These are phyloP conservation scores for Zaprionus capensis DNA, from an alignment of 1,140 invertebrate species.

Conservation along the genomic window DNA sequence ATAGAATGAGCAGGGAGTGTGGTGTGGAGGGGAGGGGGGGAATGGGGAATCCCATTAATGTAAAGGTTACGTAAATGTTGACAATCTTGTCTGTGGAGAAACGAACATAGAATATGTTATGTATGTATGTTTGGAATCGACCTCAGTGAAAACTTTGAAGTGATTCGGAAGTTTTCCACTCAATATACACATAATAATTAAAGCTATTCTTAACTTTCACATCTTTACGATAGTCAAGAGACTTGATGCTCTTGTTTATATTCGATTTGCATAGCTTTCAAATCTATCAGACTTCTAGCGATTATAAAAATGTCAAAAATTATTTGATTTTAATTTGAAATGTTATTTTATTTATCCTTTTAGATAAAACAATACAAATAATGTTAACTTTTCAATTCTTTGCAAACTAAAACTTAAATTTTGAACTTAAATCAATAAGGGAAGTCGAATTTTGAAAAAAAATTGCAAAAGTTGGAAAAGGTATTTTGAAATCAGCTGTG, in stretches of 20 bases:
- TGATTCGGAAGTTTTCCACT: background rate
- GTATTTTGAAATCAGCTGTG: no score
- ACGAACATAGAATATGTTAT: conserved; percentile 17
- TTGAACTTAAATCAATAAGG: background rate
- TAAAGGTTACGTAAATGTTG: conserved; percentile 24
- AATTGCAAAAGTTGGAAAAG: no score
- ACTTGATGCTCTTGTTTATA: background rate
- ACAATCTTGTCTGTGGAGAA: conserved; percentile 18
- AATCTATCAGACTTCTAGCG: background rate
- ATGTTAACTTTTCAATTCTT: no score
- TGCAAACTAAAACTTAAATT: background rate
- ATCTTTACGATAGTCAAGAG: background rate
- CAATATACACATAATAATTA: background rate
- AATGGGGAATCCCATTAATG: conserved; percentile 8
- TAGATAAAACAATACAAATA: no score
- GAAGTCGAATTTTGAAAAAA: background rate
- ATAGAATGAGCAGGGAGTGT: background rate
- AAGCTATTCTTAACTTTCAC: background rate
- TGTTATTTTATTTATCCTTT: no score
- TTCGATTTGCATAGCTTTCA: background rate
- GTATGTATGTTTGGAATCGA: background rate
- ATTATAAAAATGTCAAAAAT: background rate
- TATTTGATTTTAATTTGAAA: background rate
- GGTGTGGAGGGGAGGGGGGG: background rate
- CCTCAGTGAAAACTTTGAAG: background rate